Evolutionary conservation across 2,888 invertebrate species (phyloP), one percentile per base, ranked within the genome.

Genomic region (Scelioninae gen. 1): DNA sequence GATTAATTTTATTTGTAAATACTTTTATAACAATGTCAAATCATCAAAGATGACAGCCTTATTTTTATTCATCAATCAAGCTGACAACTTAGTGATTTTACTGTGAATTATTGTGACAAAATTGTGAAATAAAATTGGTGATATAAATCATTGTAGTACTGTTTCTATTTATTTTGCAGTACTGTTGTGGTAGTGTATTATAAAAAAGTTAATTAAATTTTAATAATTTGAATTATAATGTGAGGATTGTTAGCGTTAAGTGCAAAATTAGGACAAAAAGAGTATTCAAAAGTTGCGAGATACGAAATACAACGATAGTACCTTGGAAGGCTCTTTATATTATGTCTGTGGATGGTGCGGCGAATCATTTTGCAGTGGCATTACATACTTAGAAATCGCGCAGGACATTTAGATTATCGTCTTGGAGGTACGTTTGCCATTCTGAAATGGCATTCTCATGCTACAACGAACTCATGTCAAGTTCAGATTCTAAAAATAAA

Each of bases 401-500:
- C 23, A 45, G 45, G 51, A 58, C 56, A 75, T 75, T 75, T 75
- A 65, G 56, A 66, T 66, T 75, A 49, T 66, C 53, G 49, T 49
- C 58, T 45, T 31, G 43, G 51, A 66, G 53, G 76, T 76, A 76
- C 43, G 58, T 76, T 38, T 53, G 13, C 43, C 63, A 40, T 49
- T 38, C 69, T 62, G 43, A 11, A 63, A 65, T 16, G 34, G 16
- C 40, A 32, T 76, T 68, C 76, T 66, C 60, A 76, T 43, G 68
- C 76, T 38, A 60, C 58, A 38, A 6, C 55, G 58, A 60, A 68
- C 66, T 60, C 51, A 32, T 76, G 47, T 66, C 66, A 76, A 66
- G 58, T 51, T 60, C 58, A 49, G 38, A 31, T 32, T 13, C 68
- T 68, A 76, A 76, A 62, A 78, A 69, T 69, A 69, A 78, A 55